Evolutionary conservation across 2,888 invertebrate genomes (phyloP).

Genomic region (Oegoconia quadripuncta): DNA sequence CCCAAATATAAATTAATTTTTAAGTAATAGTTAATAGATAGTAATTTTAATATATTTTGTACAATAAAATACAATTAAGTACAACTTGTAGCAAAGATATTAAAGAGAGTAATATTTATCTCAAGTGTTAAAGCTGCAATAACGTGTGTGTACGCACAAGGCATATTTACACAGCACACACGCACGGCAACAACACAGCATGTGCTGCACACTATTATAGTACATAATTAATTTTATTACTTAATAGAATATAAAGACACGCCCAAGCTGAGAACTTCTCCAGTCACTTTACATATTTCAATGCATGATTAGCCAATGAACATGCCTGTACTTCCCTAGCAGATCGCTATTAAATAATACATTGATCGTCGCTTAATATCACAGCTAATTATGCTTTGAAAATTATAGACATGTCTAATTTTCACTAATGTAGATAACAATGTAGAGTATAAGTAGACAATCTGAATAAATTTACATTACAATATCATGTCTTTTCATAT

Average conservation of each 20-base stretch:
- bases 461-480: constrained; percentile 79
- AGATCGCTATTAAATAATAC: constrained; percentile 76
- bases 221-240: constrained; percentile 74
- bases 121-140: constrained; percentile 77
- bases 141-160: constrained; percentile 77
- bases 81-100: constrained; percentile 85
- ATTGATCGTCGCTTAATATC: constrained; percentile 77
- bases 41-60: constrained; percentile 83
- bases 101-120: constrained; percentile 79
- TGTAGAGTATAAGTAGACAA: constrained; percentile 79
- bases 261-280: constrained; percentile 73
- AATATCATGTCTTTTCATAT: constrained; percentile 80
- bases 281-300: constrained; percentile 75
- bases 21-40: constrained; percentile 77
- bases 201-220: constrained; percentile 72
- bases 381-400: constrained; percentile 80
- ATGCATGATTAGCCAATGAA: constrained; percentile 80
- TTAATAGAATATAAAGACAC: constrained; percentile 78
- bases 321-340: constrained; percentile 74
- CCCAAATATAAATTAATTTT: constrained; percentile 73
- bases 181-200: constrained; percentile 70
- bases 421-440: constrained; percentile 79
- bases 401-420: constrained; percentile 79
- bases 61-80: constrained; percentile 84
- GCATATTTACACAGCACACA: constrained; percentile 79